Percentiles rank a stretch among this genome's conserved stretches.
Evolutionary conservation across 2,888 invertebrate species (phyloP).

Genomic region (Copidosoma aretas): DNA sequence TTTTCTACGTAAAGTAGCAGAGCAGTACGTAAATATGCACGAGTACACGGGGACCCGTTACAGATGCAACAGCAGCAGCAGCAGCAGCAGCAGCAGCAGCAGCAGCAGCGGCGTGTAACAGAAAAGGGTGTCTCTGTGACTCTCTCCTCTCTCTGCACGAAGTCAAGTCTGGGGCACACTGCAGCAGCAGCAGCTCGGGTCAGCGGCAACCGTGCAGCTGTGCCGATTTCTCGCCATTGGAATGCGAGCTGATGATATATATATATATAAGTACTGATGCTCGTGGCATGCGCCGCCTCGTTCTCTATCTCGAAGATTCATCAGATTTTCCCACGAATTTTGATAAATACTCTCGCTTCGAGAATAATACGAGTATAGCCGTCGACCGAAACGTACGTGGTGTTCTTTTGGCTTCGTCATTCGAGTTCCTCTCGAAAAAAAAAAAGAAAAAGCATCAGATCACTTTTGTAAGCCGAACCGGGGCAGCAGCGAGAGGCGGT

Average conservation of each 20-base stretch:
- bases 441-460: no score
- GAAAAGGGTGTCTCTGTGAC: background rate
- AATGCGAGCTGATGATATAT: no score
- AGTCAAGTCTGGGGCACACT: background rate
- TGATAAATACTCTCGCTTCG: no score
- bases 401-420: background rate
- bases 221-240: background rate
- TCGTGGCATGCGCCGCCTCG: background rate
- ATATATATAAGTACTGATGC: background rate
- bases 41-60: no score
- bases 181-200: constrained; percentile 34
- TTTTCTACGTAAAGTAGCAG: no score
- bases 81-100: no score
- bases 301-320: background rate
- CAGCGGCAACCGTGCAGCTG: constrained; percentile 20
- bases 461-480: no score
- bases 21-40: no score
- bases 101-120: no score
- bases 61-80: background rate
- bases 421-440: no score
- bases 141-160: background rate
- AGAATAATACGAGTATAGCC: background rate
- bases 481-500: background rate
- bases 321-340: background rate
- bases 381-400: background rate